Percentiles rank a stretch among this genome's conserved stretches.
phyloP scores from a whole-genome alignment of 1,140 invertebrate genomes.

The Calosoma granatense region DNA sequence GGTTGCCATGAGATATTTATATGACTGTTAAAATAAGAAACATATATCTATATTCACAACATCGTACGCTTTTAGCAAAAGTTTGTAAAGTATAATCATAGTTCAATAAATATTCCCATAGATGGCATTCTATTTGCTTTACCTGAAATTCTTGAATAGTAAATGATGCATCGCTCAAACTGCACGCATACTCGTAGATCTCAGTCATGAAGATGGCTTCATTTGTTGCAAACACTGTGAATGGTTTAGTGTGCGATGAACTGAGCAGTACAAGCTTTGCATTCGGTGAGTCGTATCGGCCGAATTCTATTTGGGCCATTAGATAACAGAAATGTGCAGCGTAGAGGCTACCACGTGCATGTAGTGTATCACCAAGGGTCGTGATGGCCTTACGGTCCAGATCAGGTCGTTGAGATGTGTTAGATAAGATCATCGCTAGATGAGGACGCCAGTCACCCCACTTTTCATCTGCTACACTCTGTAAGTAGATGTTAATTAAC shows the following conservation, averaged over 20 bases:
- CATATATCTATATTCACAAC: background rate
- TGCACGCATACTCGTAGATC: slow-evolving; percentile 87
- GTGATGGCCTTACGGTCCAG: slow-evolving; percentile 75
- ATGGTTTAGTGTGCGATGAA: slow-evolving; percentile 50
- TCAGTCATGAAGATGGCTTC: slow-evolving; percentile 88
- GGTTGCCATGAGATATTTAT: slow-evolving; percentile 62
- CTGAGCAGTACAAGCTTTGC: slow-evolving; percentile 73
- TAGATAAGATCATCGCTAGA: slow-evolving; percentile 88
- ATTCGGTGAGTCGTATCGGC: slow-evolving; percentile 42
- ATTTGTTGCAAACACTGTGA: slow-evolving; percentile 62
- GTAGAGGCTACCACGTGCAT: slow-evolving; percentile 60
- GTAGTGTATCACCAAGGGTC: slow-evolving; percentile 61
- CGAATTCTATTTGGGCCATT: slow-evolving; percentile 61
- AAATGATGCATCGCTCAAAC: slow-evolving; percentile 66
- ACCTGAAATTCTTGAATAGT: slow-evolving; percentile 62
- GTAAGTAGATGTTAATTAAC: slow-evolving; percentile 21
- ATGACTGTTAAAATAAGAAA: slow-evolving; percentile 41
- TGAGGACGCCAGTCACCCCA: slow-evolving; percentile 96
- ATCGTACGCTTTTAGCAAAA: too few relatives aligned
- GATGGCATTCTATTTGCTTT: slow-evolving; percentile 15
- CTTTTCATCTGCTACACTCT: slow-evolving; percentile 71
- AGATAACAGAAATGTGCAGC: slow-evolving; percentile 93
- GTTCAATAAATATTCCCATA: slow-evolving; percentile 10
- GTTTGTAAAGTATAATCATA: too few relatives aligned
- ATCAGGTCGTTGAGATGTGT: slow-evolving; percentile 67